A percentile compares a stretch with the other conserved stretches of the same genome.
phyloP scores from a whole-genome alignment of 2,113 vertebrate genomes.

The Urocolius indicus region DNA sequence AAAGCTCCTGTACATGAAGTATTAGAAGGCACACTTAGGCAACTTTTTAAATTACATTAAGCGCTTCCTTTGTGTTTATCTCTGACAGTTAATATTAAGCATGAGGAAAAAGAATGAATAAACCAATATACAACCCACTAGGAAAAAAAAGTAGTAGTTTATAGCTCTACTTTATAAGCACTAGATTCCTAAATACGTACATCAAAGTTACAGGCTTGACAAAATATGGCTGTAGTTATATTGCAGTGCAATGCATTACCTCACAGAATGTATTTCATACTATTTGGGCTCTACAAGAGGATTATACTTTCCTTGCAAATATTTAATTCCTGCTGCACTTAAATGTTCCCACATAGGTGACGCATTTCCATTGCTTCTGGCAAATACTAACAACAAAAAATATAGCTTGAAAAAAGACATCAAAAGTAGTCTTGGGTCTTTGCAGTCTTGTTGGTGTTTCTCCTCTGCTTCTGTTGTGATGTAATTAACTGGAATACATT shows the following conservation, averaged over 20 bases:
- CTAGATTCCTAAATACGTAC: neutral
- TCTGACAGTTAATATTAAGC: neutral
- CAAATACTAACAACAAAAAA: neutral
- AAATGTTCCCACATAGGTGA: neutral
- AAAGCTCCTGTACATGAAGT: neutral
- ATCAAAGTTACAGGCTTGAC: neutral
- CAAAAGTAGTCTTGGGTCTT: neutral
- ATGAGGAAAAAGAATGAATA: neutral
- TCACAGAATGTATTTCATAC: neutral
- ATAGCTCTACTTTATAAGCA: neutral
- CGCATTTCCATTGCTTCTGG: neutral
- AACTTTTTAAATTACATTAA: neutral
- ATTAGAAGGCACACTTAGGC: neutral
- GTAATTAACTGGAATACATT: neutral
- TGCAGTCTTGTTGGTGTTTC: neutral
- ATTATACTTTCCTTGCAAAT: neutral
- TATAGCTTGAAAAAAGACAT: neutral
- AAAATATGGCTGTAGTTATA: neutral
- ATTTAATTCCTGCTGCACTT: neutral
- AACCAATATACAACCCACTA: neutral
- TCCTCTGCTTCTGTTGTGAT: neutral
- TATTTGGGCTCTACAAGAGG: neutral
- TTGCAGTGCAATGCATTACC: neutral
- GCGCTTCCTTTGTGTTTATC: neutral
- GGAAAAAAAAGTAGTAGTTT: neutral